These are phyloP conservation scores for Datnioides undecimradiatus DNA, from an alignment of 2,113 vertebrate species.

Conservation along the genomic window DNA sequence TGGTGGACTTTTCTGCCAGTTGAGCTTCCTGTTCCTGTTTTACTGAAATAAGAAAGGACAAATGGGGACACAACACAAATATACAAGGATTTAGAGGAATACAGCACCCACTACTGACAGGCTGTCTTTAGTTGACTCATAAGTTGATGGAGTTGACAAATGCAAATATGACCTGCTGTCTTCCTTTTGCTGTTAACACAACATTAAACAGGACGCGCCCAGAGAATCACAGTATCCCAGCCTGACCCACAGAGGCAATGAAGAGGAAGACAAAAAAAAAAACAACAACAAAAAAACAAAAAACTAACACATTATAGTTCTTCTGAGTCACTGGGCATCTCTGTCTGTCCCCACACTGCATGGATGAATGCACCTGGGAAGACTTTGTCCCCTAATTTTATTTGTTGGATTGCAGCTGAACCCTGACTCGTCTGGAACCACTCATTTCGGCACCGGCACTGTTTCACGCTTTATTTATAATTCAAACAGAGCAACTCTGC, in stretches of 20 bases:
- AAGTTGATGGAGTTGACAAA: slow-evolving; percentile 51
- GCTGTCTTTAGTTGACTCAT: slow-evolving; percentile 33
- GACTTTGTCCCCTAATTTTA: slow-evolving; percentile 61
- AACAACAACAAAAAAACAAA: slow-evolving; percentile 13
- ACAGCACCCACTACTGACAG: slow-evolving; percentile 6
- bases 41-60: slow-evolving; percentile 59
- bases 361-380: slow-evolving; percentile 49
- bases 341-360: slow-evolving; percentile 55
- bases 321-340: slow-evolving; percentile 69
- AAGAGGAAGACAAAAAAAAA: slow-evolving; percentile 33
- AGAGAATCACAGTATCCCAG: slow-evolving; percentile 52
- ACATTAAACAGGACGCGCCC: slow-evolving; percentile 52
- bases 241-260: slow-evolving; percentile 45
- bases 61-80: slow-evolving; percentile 11
- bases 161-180: slow-evolving; percentile 53
- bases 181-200: slow-evolving; percentile 55
- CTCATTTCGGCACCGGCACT: slow-evolving; percentile 50
- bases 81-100: slow-evolving; percentile 23
- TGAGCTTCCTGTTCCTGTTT: slow-evolving; percentile 57
- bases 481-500: slow-evolving; percentile 49
- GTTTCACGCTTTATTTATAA: slow-evolving; percentile 63
- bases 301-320: slow-evolving; percentile 50
- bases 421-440: slow-evolving; percentile 58
- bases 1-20: slow-evolving; percentile 52
- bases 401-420: slow-evolving; percentile 68